Evolutionary conservation across 1,140 invertebrate species (phyloP), one percentile per base, ranked within the genome.

Genomic region (Papilio helenus): DNA sequence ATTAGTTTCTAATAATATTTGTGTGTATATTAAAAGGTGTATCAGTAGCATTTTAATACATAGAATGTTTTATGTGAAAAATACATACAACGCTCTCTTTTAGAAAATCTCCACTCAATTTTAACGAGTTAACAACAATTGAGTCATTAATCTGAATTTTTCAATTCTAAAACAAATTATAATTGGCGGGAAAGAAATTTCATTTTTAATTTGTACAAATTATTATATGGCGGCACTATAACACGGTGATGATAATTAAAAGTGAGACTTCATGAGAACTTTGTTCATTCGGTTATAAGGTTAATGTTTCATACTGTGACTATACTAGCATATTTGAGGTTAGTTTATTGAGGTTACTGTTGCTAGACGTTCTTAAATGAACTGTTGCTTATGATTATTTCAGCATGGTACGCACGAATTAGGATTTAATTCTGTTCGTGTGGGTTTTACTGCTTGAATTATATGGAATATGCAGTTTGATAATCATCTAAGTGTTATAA

Each of bases 221-320:
- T 44, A 61, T 23, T 23, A 77, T 76, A 76, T 58, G 42, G 20
- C 55, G 51, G 44, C 73, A 51, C 76, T 46, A 78, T 82, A 80
- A 80, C 76, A 77, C 39, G 8, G 34, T 46, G 61, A 49, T 44
- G 14, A 65, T 79, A 80, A 77, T 83, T 79, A 79, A 80, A 83
- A 72, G 79, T 65, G 42, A 72, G 55, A 46, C 76, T 83, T 86
- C 51, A 85, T 85, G 84, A 77, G 82, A 86, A 85, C 79, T 84
- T 83, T 77, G 72, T 83, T 82, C 84, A 85, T 82, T 82, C 71
- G 72, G 83, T 86, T 86, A 86, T 86, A 76, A 82, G 87, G 88
- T 89, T 88, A 89, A 85, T 84, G 79, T 80, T 74, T 82, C 77
- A 78, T 84, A 83, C 82, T 81, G 76, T 81, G 76, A 87, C 82